Evolutionary conservation across 2,888 invertebrate genomes (phyloP), one percentile per base, ranked within the genome.

Genomic region (Torymus texanus): DNA sequence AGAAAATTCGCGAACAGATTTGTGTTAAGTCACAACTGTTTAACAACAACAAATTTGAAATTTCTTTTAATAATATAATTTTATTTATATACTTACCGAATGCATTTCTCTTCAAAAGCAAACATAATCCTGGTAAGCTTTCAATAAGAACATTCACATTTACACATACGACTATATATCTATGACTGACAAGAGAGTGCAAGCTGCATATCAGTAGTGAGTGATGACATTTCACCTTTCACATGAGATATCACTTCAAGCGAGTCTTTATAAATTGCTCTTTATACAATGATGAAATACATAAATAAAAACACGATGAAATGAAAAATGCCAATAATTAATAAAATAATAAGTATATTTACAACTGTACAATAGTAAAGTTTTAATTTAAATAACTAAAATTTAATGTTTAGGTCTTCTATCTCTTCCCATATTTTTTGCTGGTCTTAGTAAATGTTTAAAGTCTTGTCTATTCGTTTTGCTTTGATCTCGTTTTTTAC

Each of bases 371-470:
- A 81, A 72, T 61, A 62, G 59, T 59, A 68, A 56, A 50, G 75
- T 72, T 75, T 74, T 59, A 62, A 53, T 53, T 66, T 62, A 67
- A 41, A 50, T 13, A 13, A 68, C 2, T 50, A 61, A 65, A 18
- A 75, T 10, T 16, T 61, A 74, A 16, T 61, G 29, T 73, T 70
- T 81, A 59, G 61, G 66, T 74, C 78, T 80, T 79, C 56, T 79
- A 55, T 62, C 68, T 5, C 82, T 73, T 61, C 91, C 90, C 78
- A 91, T 90, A 65, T 87, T 88, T 66, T 86, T 84, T 14, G 92
- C 92, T 21, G 93, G 92, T 83, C 94, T 89, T 29, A 94, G 92
- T 56, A 95, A 89, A 85, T 93, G 92, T 87, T 93, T 94, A 51
- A 95, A 92, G 86, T 95, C 95, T 86, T 94, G 93, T 79, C 93